Evolutionary conservation across 2,888 invertebrate species (phyloP).

Genomic region (Loripinus fragilis): DNA sequence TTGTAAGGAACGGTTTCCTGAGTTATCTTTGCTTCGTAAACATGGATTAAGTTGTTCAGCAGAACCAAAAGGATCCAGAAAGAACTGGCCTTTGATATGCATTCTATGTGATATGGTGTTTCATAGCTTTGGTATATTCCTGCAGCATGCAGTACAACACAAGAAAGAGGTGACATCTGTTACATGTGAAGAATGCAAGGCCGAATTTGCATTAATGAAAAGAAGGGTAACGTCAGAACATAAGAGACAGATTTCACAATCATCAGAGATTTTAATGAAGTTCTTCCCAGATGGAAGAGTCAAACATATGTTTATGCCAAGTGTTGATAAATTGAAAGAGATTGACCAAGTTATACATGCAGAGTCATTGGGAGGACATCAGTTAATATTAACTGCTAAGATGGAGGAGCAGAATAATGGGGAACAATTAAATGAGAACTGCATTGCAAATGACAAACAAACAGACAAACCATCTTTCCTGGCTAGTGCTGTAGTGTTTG

Average conservation of each 20-base stretch:
- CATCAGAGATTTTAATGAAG: background rate
- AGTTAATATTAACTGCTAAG: no score
- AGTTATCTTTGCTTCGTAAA: no score
- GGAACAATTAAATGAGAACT: no score
- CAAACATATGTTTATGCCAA: background rate
- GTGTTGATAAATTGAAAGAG: background rate
- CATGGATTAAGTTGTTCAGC: background rate
- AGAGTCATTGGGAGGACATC: background rate
- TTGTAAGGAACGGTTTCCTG: no score
- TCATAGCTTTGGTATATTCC: background rate
- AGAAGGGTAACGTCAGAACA: background rate
- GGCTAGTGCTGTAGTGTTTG: no score
- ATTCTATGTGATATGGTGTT: background rate
- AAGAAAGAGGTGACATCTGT: background rate
- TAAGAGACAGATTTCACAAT: background rate
- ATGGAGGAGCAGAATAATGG: background rate
- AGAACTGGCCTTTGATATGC: background rate
- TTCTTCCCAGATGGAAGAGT: background rate
- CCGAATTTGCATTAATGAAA: background rate
- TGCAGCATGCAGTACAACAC: background rate
- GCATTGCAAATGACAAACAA: no score
- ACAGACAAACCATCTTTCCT: no score
- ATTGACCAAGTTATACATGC: background rate
- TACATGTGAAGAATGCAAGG: background rate
- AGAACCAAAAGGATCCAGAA: background rate